phyloP scores from a whole-genome alignment of 1,140 invertebrate genomes.

The Pinna nobilis region DNA sequence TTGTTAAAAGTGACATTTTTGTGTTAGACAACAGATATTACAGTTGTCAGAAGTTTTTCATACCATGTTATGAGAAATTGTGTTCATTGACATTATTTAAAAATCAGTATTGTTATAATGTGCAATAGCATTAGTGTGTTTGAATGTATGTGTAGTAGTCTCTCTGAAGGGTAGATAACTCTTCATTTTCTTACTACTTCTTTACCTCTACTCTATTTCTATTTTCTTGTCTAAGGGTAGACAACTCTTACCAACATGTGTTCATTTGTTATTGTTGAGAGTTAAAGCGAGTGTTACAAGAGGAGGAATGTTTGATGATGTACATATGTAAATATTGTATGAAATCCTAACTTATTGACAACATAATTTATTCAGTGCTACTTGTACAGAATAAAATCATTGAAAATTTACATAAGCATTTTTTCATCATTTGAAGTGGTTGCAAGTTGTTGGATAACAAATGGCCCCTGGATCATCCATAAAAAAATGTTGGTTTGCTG shows the following conservation, averaged over 20 bases:
- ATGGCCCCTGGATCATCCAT: too few relatives aligned
- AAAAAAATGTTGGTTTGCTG: too few relatives aligned
- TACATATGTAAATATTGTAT: conserved; percentile 26
- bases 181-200: too few relatives aligned
- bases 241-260: background rate
- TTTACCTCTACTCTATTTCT: background rate
- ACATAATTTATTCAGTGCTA: conserved; percentile 40
- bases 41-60: background rate
- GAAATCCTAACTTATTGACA: conserved; percentile 24
- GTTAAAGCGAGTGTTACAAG: too few relatives aligned
- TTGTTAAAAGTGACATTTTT: background rate
- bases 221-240: conserved; percentile 14
- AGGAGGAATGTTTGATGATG: too few relatives aligned
- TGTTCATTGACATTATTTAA: too few relatives aligned
- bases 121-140: too few relatives aligned
- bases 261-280: too few relatives aligned
- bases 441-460: too few relatives aligned
- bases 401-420: background rate
- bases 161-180: too few relatives aligned
- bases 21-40: background rate
- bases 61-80: background rate
- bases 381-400: conserved; percentile 32
- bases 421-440: background rate
- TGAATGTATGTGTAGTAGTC: too few relatives aligned
- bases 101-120: too few relatives aligned